Evolutionary conservation across 2,888 invertebrate genomes (phyloP).

Genomic region (Ochropleura leucogaster): DNA sequence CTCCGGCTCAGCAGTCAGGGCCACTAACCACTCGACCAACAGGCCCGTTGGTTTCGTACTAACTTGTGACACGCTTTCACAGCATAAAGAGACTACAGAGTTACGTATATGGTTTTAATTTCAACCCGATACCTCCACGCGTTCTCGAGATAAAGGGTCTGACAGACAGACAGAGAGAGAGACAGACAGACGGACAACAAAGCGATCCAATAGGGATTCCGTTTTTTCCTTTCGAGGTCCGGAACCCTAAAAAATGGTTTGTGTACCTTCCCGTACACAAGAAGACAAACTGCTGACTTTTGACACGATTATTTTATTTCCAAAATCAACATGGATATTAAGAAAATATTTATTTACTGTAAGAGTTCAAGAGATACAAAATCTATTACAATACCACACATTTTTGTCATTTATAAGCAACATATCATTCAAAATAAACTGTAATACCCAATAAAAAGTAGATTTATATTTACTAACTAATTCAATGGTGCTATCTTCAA

Average conservation of each 20-base stretch:
- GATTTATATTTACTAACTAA: slow-evolving; percentile 56
- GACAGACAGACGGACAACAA: no score
- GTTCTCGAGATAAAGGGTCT: no score
- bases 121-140: no score
- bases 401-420: slow-evolving; percentile 38
- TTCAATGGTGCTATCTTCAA: slow-evolving; percentile 45
- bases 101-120: no score
- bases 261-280: background rate
- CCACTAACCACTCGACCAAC: no score
- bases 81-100: no score
- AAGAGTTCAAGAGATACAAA: slow-evolving; percentile 24
- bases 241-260: background rate
- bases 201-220: no score
- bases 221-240: no score
- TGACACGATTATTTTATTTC: slow-evolving; percentile 31
- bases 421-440: slow-evolving; percentile 43
- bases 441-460: slow-evolving; percentile 55
- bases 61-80: no score
- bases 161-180: no score
- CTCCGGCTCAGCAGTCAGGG: no score
- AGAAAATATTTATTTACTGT: slow-evolving; percentile 46
- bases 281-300: slow-evolving; percentile 42
- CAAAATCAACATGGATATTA: slow-evolving; percentile 51
- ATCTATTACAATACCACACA: slow-evolving; percentile 35
- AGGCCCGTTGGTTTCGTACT: no score